A percentile compares a stretch with the other conserved stretches of the same genome.
Conservation (phyloP, 2,888 invertebrate species). For the Candidula unifasciata region DNA sequence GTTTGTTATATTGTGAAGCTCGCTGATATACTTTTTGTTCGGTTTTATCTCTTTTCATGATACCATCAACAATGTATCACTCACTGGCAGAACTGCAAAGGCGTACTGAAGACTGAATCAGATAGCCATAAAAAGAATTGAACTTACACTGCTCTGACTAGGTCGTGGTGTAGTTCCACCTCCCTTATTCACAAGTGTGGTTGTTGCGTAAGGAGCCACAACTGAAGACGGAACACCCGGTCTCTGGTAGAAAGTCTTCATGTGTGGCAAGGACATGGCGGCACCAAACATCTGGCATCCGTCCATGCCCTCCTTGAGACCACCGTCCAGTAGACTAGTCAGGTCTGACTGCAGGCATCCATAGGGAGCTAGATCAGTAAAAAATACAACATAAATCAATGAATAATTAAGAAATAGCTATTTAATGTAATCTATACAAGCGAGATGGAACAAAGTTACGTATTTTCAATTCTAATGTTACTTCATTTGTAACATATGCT, state of each 20-base stretch:
- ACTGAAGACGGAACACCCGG: conserved; percentile 79
- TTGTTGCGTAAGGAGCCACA: conserved; percentile 91
- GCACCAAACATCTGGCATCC: conserved; percentile 65
- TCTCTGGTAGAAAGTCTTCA: conserved; percentile 86
- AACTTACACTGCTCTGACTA: conserved; percentile 48
- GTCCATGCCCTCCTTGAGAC: conserved; percentile 63
- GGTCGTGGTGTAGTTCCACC: conserved; percentile 47
- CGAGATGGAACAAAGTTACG: no score
- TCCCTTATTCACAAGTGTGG: conserved; percentile 83
- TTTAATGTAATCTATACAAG: no score
- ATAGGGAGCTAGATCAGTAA: conserved; percentile 22
- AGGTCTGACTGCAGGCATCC: conserved; percentile 65
- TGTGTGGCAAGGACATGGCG: conserved; percentile 65
- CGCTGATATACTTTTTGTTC: no score
- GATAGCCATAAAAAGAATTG: not conserved
- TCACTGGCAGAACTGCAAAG: no score
- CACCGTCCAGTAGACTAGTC: conserved; percentile 66
- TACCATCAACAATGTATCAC: no score
- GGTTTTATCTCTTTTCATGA: no score
- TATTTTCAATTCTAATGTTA: no score
- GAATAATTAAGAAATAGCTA: not conserved
- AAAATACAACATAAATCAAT: not conserved
- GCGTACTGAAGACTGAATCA: not conserved
- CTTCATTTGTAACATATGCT: no score
- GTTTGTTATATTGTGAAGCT: no score